A percentile compares a stretch with the other conserved stretches of the same genome.
Evolutionary conservation across 2,113 vertebrate genomes (phyloP).

Genomic region (Laterallus jamaicensis): DNA sequence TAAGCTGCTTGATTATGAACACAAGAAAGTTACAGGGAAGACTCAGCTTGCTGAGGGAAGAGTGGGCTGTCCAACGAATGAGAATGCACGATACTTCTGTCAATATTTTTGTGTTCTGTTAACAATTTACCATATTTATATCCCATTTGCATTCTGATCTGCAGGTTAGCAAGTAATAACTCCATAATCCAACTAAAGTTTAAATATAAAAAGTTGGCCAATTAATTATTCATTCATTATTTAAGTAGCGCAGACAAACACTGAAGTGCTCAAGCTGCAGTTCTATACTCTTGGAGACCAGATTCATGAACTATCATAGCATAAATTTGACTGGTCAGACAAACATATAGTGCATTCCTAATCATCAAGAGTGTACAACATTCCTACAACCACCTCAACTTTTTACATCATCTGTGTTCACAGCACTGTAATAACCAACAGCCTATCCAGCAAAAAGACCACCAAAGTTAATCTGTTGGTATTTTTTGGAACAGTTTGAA

Average conservation of each 20-base stretch:
- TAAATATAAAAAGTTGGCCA: neutral
- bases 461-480: neutral
- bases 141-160: neutral
- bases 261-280: neutral
- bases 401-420: neutral
- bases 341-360: neutral
- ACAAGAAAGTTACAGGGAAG: neutral
- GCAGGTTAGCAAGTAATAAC: neutral
- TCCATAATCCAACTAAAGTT: neutral
- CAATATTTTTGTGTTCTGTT: neutral
- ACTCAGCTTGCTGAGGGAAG: neutral
- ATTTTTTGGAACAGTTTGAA: neutral
- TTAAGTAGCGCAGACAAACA: neutral
- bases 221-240: neutral
- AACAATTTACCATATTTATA: neutral
- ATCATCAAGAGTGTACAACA: neutral
- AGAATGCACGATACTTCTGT: neutral
- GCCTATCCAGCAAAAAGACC: neutral
- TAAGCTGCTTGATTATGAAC: neutral
- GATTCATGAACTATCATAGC: fast-evolving
- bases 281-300: neutral
- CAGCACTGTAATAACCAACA: neutral
- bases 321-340: neutral
- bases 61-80: neutral
- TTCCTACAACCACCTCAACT: fast-evolving